A percentile compares a stretch with the other conserved stretches of the same genome.
Conservation (phyloP, 2,113 vertebrate species). For the Cyanocitta stelleri region DNA sequence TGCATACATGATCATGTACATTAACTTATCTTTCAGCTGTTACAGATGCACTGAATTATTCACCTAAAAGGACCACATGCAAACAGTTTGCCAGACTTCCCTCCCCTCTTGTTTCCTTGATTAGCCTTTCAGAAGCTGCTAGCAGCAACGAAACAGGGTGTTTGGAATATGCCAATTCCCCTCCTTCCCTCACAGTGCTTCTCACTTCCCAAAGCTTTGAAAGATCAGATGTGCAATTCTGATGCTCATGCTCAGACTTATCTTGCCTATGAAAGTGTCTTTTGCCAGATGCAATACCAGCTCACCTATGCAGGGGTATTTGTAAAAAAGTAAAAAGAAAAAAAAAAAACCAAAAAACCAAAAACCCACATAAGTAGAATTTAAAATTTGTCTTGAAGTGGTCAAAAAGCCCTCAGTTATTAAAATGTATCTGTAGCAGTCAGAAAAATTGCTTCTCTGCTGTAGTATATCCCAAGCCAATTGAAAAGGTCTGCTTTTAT, state of each 20-base stretch:
- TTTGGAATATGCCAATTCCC: not conserved
- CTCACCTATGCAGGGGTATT: not conserved
- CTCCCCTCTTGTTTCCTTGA: not conserved
- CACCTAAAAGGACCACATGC: not conserved
- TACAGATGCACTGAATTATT: not conserved
- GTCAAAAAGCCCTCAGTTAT: not conserved
- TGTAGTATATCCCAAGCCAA: not conserved
- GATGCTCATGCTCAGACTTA: not conserved
- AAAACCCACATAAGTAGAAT: not conserved
- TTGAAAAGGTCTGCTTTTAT: not conserved
- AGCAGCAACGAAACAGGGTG: not conserved
- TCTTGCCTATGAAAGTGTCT: not conserved
- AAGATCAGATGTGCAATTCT: not conserved
- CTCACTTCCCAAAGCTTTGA: not conserved
- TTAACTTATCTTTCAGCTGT: not conserved
- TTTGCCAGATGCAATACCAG: not conserved
- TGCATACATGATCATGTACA: rapidly evolving
- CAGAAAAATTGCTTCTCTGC: not conserved
- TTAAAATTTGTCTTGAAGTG: not conserved
- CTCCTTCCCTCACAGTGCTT: not conserved
- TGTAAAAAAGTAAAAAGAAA: not conserved
- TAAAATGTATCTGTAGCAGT: not conserved
- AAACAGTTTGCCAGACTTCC: not conserved
- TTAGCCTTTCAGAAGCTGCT: not conserved
- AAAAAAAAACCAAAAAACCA: not conserved